These are phyloP conservation scores for Buteo buteo DNA, from an alignment of 2,113 vertebrate species.

Conservation along the genomic window DNA sequence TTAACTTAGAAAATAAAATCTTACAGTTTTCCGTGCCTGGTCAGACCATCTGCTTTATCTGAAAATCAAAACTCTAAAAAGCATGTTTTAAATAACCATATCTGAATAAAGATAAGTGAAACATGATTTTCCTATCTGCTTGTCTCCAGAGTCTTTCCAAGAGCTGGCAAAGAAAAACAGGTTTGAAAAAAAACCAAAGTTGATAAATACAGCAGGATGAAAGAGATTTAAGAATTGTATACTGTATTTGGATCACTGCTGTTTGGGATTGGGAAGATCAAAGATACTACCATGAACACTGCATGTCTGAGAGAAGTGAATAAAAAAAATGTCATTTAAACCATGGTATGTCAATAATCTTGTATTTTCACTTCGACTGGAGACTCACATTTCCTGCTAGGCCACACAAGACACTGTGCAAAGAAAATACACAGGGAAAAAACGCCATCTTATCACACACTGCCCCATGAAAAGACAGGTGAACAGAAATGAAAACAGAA, in stretches of 20 bases:
- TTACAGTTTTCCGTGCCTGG: neutral
- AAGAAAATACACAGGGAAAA: neutral
- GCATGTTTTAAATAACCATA: neutral
- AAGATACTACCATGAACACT: neutral
- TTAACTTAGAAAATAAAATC: neutral
- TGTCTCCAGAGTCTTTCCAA: neutral
- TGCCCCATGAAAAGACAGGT: neutral
- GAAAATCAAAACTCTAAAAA: neutral
- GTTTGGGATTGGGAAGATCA: neutral
- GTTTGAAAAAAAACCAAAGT: neutral
- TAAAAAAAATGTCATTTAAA: neutral
- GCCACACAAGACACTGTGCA: neutral
- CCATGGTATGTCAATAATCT: neutral
- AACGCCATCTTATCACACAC: neutral
- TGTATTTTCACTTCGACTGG: neutral
- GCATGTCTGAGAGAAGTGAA: neutral
- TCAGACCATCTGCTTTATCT: neutral
- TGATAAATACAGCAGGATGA: neutral
- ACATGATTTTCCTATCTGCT: neutral
- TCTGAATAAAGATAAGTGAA: neutral
- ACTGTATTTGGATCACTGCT: neutral
- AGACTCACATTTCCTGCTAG: neutral
- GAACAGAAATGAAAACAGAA: neutral
- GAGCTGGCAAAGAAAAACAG: neutral
- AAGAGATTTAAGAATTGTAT: neutral